phyloP scores from a whole-genome alignment of 2,113 vertebrate genomes.

The Lichenostomus cassidix region DNA sequence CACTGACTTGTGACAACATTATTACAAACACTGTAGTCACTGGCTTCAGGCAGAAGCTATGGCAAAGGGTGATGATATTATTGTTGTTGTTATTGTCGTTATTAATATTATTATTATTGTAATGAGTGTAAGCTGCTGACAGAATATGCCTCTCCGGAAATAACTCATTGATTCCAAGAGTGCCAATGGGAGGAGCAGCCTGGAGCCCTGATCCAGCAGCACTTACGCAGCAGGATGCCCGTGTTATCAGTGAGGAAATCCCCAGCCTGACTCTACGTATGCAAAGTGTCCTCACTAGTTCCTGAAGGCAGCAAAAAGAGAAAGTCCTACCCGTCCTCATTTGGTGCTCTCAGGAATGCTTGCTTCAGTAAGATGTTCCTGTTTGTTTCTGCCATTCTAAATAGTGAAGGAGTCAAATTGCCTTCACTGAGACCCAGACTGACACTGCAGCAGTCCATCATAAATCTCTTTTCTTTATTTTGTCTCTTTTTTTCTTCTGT shows the following conservation, averaged over 20 bases:
- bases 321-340: slow-evolving; percentile 24
- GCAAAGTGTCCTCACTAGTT: slow-evolving; percentile 44
- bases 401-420: not conserved
- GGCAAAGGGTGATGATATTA: not conserved
- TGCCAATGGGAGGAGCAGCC: slow-evolving; percentile 24
- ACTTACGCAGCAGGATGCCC: slow-evolving; percentile 67
- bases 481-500: not conserved
- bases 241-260: slow-evolving; percentile 69
- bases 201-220: not conserved
- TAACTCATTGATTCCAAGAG: slow-evolving; percentile 28
- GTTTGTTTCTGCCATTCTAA: not conserved
- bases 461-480: not conserved
- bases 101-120: not conserved
- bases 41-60: not conserved
- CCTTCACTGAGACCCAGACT: not conserved
- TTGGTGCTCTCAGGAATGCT: not conserved
- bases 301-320: slow-evolving; percentile 48
- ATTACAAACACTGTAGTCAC: not conserved
- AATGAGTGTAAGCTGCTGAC: not conserved
- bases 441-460: not conserved
- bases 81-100: not conserved
- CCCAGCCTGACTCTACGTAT: not conserved
- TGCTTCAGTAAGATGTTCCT: not conserved
- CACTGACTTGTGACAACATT: not conserved
- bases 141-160: not conserved